A percentile compares a stretch with the other conserved stretches of the same genome.
Conservation (phyloP, 92 coral and sea anemone genomes). For the Siderastrea radians region DNA sequence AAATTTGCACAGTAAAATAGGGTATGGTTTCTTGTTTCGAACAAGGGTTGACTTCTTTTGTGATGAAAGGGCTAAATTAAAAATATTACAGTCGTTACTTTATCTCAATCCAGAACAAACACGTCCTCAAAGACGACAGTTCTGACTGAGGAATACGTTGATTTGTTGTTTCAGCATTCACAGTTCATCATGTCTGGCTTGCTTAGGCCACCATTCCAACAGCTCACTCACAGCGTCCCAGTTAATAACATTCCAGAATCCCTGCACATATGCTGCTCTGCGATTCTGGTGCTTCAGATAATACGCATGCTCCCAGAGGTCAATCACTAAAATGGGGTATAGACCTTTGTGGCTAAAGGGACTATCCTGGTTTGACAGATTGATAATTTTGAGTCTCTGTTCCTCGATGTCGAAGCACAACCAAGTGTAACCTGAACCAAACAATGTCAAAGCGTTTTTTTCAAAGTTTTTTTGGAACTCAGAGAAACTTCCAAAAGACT, state of each 20-base stretch:
- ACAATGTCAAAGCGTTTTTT: constrained; percentile 68
- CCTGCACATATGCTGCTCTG: constrained; percentile 76
- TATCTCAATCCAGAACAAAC: too few relatives aligned
- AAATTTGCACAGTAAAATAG: too few relatives aligned
- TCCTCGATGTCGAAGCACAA: constrained; percentile 74
- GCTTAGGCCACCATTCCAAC: constrained; percentile 84
- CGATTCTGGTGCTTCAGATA: constrained; percentile 93
- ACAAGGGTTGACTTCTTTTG: too few relatives aligned
- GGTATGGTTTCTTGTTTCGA: too few relatives aligned
- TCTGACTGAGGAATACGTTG: too few relatives aligned
- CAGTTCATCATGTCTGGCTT: constrained; percentile 87
- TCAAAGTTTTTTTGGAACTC: constrained; percentile 74
- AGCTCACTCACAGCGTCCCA: constrained; percentile 91
- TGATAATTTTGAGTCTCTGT: constrained; percentile 55
- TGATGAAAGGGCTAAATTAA: too few relatives aligned
- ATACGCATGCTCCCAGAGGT: constrained; percentile 98
- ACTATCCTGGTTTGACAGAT: constrained; percentile 84
- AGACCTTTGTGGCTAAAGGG: constrained; percentile 65
- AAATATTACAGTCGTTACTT: too few relatives aligned
- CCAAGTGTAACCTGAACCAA: constrained; percentile 97
- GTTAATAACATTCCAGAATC: constrained; percentile 90
- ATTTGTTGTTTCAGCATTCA: background rate
- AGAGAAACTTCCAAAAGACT: constrained; percentile 77
- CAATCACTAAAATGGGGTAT: constrained; percentile 82
- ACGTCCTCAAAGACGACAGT: too few relatives aligned